Evolutionary conservation across 2,888 invertebrate genomes (phyloP).

Genomic region (Melanargia galathea): DNA sequence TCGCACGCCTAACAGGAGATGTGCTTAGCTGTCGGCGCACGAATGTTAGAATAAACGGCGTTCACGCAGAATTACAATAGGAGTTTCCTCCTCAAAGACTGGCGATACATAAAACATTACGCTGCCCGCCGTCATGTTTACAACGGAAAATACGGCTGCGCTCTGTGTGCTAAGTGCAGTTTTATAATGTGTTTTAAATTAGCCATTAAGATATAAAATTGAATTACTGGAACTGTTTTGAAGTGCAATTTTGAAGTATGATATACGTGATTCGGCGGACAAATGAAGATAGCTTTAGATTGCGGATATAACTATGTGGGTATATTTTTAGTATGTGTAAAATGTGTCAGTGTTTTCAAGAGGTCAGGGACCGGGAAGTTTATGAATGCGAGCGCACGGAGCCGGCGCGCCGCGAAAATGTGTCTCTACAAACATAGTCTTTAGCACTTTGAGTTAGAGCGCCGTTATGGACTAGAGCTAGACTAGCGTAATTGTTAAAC

Average conservation of each 20-base stretch:
- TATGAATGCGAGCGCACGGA: slow-evolving; percentile 79
- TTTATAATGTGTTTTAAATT: slow-evolving; percentile 67
- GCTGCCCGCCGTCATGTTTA: slow-evolving; percentile 71
- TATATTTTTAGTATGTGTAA: slow-evolving; percentile 38
- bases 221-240: slow-evolving; percentile 47
- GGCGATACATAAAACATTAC: slow-evolving; percentile 75
- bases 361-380: slow-evolving; percentile 65
- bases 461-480: slow-evolving; percentile 22
- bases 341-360: slow-evolving; percentile 68
- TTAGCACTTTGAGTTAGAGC: slow-evolving; percentile 58
- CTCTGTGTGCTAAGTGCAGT: slow-evolving; percentile 60
- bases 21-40: slow-evolving; percentile 69
- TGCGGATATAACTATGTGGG: neutral
- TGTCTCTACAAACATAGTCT: slow-evolving; percentile 71
- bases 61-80: slow-evolving; percentile 76
- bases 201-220: slow-evolving; percentile 55
- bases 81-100: slow-evolving; percentile 72
- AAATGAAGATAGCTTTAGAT: slow-evolving; percentile 34
- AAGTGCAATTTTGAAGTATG: slow-evolving; percentile 45
- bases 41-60: slow-evolving; percentile 73
- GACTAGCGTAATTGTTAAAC: slow-evolving; percentile 23
- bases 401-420: slow-evolving; percentile 66
- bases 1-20: slow-evolving; percentile 73
- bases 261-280: slow-evolving; percentile 42
- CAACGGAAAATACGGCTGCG: slow-evolving; percentile 74